Conservation (phyloP, 2,113 vertebrate species). For the Aviceda subcristata region DNA sequence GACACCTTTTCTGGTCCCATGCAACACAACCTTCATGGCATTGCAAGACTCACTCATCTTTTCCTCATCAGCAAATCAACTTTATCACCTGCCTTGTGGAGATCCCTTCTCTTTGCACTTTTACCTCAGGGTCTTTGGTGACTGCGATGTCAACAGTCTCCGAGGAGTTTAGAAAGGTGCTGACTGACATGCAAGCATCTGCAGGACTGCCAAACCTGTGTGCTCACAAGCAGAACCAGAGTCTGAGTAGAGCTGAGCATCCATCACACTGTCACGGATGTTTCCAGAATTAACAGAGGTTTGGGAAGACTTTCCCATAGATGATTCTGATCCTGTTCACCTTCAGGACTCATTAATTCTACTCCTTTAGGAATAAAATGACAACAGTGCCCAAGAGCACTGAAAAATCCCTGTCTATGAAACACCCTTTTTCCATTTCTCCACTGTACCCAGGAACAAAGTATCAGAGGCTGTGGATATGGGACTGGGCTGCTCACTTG, state of each 20-base stretch:
- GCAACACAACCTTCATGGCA: not conserved
- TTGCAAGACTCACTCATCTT: not conserved
- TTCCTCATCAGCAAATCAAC: not conserved
- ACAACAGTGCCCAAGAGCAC: not conserved
- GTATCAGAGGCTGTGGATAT: not conserved
- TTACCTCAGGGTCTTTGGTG: not conserved
- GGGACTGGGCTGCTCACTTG: not conserved
- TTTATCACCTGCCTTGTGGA: not conserved
- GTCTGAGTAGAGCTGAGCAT: not conserved
- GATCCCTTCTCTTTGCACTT: not conserved
- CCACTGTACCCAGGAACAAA: not conserved
- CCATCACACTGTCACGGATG: not conserved
- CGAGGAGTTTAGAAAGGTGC: not conserved
- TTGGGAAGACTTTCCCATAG: not conserved
- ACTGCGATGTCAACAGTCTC: rapidly evolving
- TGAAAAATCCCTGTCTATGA: not conserved
- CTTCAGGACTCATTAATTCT: not conserved
- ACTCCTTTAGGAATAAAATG: not conserved
- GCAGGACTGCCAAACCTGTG: not conserved
- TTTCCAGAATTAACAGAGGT: not conserved
- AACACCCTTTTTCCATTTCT: not conserved
- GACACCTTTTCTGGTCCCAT: not conserved
- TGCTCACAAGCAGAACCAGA: not conserved
- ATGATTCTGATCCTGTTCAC: not conserved
- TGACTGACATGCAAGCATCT: not conserved